Evolutionary conservation across 2,797 vertebrate genomes (phyloP).

Genomic region (Enteromius paludinosus): DNA sequence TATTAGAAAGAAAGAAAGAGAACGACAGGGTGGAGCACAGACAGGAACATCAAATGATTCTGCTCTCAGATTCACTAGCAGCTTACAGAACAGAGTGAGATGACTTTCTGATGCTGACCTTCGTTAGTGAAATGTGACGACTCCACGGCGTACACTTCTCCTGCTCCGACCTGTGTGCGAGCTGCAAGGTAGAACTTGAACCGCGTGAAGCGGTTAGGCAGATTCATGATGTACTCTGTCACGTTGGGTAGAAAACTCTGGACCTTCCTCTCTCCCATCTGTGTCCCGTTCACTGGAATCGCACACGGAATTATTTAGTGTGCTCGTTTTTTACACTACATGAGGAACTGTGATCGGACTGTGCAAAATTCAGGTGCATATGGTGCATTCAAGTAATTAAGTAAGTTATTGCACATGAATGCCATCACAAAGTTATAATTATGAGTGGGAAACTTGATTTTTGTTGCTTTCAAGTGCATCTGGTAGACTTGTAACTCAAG

Average conservation of each 20-base stretch:
- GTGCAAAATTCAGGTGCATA: not conserved
- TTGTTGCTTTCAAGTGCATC: not conserved
- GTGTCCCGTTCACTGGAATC: slow-evolving; percentile 88
- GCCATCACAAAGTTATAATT: not conserved
- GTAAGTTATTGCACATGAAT: not conserved
- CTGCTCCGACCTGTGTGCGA: slow-evolving; percentile 87
- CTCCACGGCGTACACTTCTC: slow-evolving; percentile 81
- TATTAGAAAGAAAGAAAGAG: slow-evolving; percentile 48
- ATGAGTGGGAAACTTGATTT: not conserved
- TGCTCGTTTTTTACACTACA: not conserved
- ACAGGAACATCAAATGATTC: slow-evolving; percentile 49
- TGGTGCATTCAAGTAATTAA: not conserved
- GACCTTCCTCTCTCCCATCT: slow-evolving; percentile 72
- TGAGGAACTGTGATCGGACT: not conserved
- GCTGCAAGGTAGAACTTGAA: slow-evolving; percentile 90
- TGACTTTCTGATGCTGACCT: slow-evolving; percentile 79
- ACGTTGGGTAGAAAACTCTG: slow-evolving; percentile 86
- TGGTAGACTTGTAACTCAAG: not conserved
- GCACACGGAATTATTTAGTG: not conserved
- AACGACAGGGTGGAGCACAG: slow-evolving; percentile 46
- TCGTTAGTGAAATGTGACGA: slow-evolving; percentile 88
- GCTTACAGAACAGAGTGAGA: not conserved
- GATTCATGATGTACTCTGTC: slow-evolving; percentile 83
- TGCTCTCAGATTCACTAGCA: slow-evolving; percentile 49
- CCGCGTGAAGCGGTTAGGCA: slow-evolving; percentile 84